A percentile compares a stretch with the other conserved stretches of the same genome.
Conservation (phyloP, 2,888 invertebrate genomes). For the Stenichneumon culpator region DNA sequence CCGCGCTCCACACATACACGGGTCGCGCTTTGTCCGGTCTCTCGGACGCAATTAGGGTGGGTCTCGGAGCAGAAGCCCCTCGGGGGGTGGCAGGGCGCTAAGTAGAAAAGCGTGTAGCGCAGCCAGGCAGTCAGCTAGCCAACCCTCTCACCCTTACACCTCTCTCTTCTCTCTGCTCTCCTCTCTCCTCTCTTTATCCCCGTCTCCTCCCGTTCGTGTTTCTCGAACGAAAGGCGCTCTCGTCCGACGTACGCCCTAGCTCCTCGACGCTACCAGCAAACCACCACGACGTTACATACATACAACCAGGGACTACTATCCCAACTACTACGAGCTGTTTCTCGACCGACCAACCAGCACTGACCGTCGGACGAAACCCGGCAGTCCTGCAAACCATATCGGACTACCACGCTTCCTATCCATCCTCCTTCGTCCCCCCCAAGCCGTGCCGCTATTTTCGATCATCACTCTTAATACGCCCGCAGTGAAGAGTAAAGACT, state of each 20-base stretch:
- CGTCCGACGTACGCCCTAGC: conserved; percentile 57
- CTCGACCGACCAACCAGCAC: conserved; percentile 58
- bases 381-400: conserved; percentile 51
- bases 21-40: conserved; percentile 84
- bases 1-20: conserved; percentile 75
- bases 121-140: conserved; percentile 72
- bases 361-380: conserved; percentile 56
- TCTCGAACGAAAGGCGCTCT: conserved; percentile 68
- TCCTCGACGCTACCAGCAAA: conserved; percentile 42
- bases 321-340: conserved; percentile 41
- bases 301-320: conserved; percentile 22
- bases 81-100: conserved; percentile 81
- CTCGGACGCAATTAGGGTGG: conserved; percentile 85
- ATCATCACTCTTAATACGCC: conserved; percentile 67
- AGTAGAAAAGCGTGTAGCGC: conserved; percentile 85
- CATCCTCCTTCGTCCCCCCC: conserved; percentile 43
- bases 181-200: conserved; percentile 49
- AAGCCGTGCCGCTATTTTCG: conserved; percentile 39
- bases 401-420: conserved; percentile 48
- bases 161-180: conserved; percentile 38
- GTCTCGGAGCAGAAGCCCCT: conserved; percentile 80
- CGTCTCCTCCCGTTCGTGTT: conserved; percentile 41
- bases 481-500: conserved; percentile 26
- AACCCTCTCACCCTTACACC: conserved; percentile 59
- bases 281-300: conserved; percentile 24